Base-by-base conservation (phyloP, 2,888 invertebrate genomes). In the Pristionchus japonicus region DNA sequence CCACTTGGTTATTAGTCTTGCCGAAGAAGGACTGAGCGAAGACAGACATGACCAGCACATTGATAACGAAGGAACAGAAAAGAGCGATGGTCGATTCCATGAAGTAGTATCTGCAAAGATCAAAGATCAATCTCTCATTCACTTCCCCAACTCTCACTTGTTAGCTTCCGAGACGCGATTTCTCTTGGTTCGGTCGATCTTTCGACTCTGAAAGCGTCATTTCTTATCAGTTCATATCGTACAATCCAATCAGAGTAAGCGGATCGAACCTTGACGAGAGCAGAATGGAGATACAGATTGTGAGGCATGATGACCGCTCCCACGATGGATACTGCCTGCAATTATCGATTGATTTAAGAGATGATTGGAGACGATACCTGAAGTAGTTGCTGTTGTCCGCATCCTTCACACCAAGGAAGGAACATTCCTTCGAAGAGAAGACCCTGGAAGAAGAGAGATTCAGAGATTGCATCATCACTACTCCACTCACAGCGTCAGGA, bases 291-390 rank as follows among this genome's bases (percentile, higher is more conserved):
- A 94, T 97, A 97, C 87, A 97, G 95, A 95, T 97, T 97, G 94
- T 97, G 97, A 0, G 97, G 97, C 97, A 97, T 97, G 91, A 97
- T 97, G 43, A 97, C 97, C 77, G 97, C 97, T 37, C 97, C 97
- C 86, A 97, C 96, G 88, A 97, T 96, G 43, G 97, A 95, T 20
- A 95, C 95, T 17, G 95, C 86, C 90, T 95, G 95, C 20, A 88
- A 57, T 52, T 77, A 80, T 40, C n/a, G 47, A 74, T 40, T 49
- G 31, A 27, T 31, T 87, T 20, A 23, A 27, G 34, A 31, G 17
- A 31, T 15, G 37, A 13, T 17, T 1, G 34, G 34, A 15, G 40
- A 74, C 74, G 74, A 40, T 74, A 97, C 95, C 40, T 90, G 90
- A 80, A 95, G 92, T n/a, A 97, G 95, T 37, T 96, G 96, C 88